Evolutionary conservation across 2,797 vertebrate species (phyloP).

Genomic region (Mormyrops attenuatus): DNA sequence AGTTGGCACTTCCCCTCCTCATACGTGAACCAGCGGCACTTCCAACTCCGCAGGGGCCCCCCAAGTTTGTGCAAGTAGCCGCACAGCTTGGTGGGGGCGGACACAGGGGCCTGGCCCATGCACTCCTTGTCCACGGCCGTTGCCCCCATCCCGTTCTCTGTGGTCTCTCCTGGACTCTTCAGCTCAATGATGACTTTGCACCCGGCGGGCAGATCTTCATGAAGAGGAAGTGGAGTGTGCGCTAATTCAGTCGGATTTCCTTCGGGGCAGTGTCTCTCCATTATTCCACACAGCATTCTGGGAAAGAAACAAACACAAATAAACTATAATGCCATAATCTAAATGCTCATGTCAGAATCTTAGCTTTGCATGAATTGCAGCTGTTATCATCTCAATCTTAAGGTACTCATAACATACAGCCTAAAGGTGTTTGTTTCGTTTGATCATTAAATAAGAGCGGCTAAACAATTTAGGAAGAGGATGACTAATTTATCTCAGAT

Average conservation of each 20-base stretch:
- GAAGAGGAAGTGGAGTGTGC: conserved; percentile 44
- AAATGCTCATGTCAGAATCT: neutral
- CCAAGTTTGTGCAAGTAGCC: conserved; percentile 85
- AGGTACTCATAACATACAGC: neutral
- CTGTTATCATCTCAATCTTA: neutral
- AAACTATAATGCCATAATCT: neutral
- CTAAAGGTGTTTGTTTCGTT: neutral
- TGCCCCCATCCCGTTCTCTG: conserved; percentile 20
- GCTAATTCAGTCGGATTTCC: conserved; percentile 44
- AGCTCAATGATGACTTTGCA: conserved; percentile 23
- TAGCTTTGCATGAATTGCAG: neutral
- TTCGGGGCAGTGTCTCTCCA: conserved; percentile 43
- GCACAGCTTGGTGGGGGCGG: conserved; percentile 65
- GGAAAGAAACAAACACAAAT: conserved; percentile 12
- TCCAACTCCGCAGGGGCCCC: conserved; percentile 82
- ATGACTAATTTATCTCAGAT: neutral
- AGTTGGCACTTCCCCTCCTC: conserved; percentile 78
- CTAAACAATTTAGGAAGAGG: neutral
- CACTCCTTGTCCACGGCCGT: conserved; percentile 24
- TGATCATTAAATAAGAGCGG: neutral
- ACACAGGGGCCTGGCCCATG: conserved; percentile 18
- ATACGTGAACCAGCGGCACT: conserved; percentile 85
- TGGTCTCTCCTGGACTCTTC: conserved; percentile 13
- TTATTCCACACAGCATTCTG: conserved; percentile 31
- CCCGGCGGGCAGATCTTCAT: neutral